Base-by-base conservation (phyloP, 2,797 vertebrate species). In the Pipistrellus kuhlii region DNA sequence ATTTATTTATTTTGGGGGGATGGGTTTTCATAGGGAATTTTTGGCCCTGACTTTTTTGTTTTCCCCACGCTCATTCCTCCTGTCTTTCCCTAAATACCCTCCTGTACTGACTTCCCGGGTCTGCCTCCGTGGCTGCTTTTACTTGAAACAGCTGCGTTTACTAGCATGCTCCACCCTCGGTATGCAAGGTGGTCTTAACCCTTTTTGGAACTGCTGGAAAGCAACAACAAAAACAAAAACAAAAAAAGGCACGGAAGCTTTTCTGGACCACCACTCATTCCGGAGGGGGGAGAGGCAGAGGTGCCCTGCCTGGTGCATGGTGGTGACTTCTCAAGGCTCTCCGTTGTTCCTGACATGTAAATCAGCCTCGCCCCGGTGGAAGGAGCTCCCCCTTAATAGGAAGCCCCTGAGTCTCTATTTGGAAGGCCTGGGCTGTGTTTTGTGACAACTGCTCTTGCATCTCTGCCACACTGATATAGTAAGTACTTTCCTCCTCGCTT, bases 101-200 rank as follows among this genome's bases (percentile, higher is more conserved):
- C 83, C 93, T 87, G 90, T 96, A 30, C 73, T 66, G 75, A 84
- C 92, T 96, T 90, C 84, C 77, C 55, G 0, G 69, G 80, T 71
- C 92, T 89, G 91, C 90, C 62, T 91, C 87, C 66, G 59, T 91
- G 89, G n/a, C 86, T 64, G 86, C 83, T 91, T 97, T 97, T 90
- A 95, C 97, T 93, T 93, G 90, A 95, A 95, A 95, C 96, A 97
- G 92, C 96, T 96, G 94, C 97, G 89, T 95, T 96, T 96, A 93
- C 93, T 92, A 94, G 75, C 66, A 27, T 27, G 35, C 84, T 90
- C 86, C 80, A 93, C 83, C 90, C 93, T 93, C 86, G 21, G 83
- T 76, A 66, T 95, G 72, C 51, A 96, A 96, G 96, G 90, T 96
- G 85, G 90, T 68, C 77, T 96, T 96, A 96, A 96, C 95, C 57